Evolutionary conservation across 2,113 vertebrate genomes (phyloP).

Genomic region (Bubo bubo): DNA sequence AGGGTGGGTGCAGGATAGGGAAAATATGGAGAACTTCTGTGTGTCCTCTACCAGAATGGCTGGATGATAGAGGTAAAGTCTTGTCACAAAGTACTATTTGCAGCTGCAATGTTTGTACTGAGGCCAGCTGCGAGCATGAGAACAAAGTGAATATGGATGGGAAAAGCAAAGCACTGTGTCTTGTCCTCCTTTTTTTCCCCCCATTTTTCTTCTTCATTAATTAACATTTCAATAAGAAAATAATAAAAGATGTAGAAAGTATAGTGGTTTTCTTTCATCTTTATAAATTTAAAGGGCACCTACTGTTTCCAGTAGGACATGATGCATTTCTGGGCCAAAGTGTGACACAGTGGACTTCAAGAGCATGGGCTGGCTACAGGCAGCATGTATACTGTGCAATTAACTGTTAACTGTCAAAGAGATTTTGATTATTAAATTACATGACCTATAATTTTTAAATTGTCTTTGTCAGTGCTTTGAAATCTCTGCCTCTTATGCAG

Average conservation of each 20-base stretch:
- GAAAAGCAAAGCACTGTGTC: neutral
- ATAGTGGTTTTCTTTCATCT: neutral
- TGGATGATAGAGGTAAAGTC: neutral
- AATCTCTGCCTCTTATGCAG: neutral
- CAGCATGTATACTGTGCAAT: neutral
- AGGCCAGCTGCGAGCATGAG: neutral
- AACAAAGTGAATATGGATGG: neutral
- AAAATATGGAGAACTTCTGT: neutral
- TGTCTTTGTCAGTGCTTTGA: conserved; percentile 30
- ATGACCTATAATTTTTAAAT: conserved; percentile 8
- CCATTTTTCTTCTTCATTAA: neutral
- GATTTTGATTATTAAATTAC: conserved; percentile 45
- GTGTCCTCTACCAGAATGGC: neutral
- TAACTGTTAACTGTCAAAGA: neutral
- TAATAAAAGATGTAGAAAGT: neutral
- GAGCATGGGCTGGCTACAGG: neutral
- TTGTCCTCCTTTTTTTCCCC: neutral
- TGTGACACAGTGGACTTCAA: neutral
- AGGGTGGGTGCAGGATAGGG: neutral
- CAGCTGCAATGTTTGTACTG: neutral
- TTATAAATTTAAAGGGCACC: neutral
- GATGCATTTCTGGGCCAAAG: neutral
- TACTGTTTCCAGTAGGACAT: neutral
- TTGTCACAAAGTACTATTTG: neutral
- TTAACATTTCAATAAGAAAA: neutral